phyloP scores from a whole-genome alignment of 2,113 vertebrate species.

The Bubalus kerabau region DNA sequence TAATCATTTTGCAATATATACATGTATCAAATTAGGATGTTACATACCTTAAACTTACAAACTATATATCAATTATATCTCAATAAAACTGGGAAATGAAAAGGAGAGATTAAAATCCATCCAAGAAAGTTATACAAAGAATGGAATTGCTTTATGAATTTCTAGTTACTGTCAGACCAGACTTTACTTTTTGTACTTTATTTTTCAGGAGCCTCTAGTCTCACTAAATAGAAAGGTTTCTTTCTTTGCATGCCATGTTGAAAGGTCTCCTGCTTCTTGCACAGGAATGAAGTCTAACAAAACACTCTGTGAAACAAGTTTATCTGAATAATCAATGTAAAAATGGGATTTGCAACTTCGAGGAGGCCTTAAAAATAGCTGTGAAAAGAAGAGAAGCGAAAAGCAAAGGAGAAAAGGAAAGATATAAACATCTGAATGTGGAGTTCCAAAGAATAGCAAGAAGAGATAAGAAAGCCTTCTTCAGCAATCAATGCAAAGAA shows the following conservation, averaged over 20 bases:
- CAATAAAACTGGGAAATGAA: background rate
- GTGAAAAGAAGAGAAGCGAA: too few species aligned
- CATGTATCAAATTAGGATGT: background rate
- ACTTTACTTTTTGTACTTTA: background rate
- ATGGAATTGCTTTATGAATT: background rate
- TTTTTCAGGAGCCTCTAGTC: background rate
- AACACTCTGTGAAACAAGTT: background rate
- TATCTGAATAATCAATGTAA: background rate
- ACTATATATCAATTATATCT: background rate
- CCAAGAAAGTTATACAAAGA: background rate
- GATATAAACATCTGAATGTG: too few species aligned
- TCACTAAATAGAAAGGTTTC: background rate
- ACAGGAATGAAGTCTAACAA: background rate
- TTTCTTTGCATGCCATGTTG: background rate
- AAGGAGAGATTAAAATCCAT: background rate
- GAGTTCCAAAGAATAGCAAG: too few species aligned
- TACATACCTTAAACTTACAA: background rate
- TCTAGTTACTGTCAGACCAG: background rate
- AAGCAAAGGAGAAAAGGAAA: too few species aligned
- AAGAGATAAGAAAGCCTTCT: too few species aligned
- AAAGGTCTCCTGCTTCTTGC: background rate
- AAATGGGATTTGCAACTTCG: background rate
- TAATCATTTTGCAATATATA: background rate
- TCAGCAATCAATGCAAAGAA: too few species aligned
- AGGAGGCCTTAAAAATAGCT: too few species aligned